Evolutionary conservation across 2,888 invertebrate genomes (phyloP).

Genomic region (Zelleria hepariella): DNA sequence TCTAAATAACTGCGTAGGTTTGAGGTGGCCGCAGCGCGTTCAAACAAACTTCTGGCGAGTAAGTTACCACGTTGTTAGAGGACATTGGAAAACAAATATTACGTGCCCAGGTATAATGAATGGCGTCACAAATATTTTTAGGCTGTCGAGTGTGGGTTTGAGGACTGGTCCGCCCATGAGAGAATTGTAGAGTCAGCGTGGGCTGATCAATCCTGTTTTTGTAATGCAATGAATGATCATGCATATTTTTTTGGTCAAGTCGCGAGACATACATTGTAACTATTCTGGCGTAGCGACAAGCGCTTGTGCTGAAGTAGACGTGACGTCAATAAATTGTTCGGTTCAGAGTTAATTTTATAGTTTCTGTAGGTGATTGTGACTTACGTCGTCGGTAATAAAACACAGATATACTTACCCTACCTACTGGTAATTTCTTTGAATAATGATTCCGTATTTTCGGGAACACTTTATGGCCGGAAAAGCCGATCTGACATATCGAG

Average conservation of each 20-base stretch:
- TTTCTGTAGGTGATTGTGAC: not conserved
- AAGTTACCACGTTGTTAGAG: not conserved
- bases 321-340: conserved; percentile 1
- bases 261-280: not conserved
- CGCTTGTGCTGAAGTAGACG: not conserved
- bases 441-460: no score
- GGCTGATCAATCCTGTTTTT: conserved; percentile 21
- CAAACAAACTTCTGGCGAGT: not conserved
- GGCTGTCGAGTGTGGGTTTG: conserved; percentile 35
- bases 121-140: conserved; percentile 46
- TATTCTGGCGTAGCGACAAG: not conserved
- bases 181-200: conserved; percentile 29
- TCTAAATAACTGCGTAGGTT: conserved; percentile 26
- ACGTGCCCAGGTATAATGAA: conserved; percentile 16
- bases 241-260: not conserved
- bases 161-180: conserved; percentile 52
- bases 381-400: not conserved
- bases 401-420: not conserved
- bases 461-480: no score
- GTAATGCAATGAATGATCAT: not conserved
- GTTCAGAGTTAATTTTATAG: not conserved
- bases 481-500: no score
- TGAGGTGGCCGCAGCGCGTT: conserved; percentile 11
- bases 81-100: conserved; percentile 3
- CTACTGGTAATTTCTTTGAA: not conserved